These are phyloP conservation scores for Heliocidaris tuberculata DNA, from an alignment of 35 echinoderm and acorn worm species.

Conservation along the genomic window DNA sequence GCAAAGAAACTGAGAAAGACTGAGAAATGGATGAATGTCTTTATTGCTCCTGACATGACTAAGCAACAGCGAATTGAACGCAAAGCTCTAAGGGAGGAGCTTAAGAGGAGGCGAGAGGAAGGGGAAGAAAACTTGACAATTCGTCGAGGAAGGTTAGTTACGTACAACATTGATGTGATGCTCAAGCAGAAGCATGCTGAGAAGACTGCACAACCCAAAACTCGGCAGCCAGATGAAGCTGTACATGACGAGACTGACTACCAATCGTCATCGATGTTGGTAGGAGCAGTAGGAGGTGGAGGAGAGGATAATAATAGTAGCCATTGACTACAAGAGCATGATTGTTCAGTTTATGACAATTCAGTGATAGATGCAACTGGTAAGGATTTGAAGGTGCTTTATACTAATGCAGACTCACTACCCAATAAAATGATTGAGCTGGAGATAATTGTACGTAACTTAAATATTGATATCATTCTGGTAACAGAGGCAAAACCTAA, in stretches of 20 bases:
- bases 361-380: neutral
- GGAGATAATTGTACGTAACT: neutral
- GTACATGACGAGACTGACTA: neutral
- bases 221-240: neutral
- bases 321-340: constrained; percentile 1
- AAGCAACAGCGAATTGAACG: constrained; percentile 21
- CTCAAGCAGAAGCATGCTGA: neutral
- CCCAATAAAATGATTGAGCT: constrained; percentile 18
- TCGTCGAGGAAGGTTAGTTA: constrained; percentile 16
- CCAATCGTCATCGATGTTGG: neutral
- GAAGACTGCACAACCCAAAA: neutral
- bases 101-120: constrained; percentile 13
- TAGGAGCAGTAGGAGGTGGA: neutral
- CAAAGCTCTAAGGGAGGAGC: constrained; percentile 22
- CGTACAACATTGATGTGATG: neutral
- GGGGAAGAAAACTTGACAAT: constrained; percentile 19
- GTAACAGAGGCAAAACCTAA: constrained; percentile 18
- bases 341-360: neutral
- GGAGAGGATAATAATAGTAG: neutral
- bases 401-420: constrained; percentile 32
- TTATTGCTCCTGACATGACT: constrained; percentile 31
- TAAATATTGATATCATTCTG: neutral
- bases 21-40: neutral
- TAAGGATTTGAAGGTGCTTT: constrained; percentile 22
- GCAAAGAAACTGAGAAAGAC: constrained; percentile 14